phyloP scores from a whole-genome alignment of 2,797 vertebrate species.

The Hoplostethus mediterraneus region DNA sequence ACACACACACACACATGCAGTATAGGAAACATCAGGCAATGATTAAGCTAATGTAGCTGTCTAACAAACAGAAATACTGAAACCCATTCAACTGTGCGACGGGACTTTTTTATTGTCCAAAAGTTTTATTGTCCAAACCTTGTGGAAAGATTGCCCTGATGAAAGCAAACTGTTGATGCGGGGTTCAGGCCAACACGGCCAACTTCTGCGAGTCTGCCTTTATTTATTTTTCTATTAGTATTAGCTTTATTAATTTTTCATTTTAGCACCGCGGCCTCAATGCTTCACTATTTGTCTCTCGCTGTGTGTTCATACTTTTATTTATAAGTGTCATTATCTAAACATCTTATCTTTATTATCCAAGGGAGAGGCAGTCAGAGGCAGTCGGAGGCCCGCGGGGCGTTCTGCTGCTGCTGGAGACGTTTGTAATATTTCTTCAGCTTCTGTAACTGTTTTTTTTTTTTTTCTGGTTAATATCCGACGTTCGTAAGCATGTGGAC shows the following conservation, averaged over 20 bases:
- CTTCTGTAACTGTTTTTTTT: slow-evolving; percentile 19
- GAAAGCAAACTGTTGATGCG: slow-evolving; percentile 76
- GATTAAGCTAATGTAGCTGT: slow-evolving; percentile 72
- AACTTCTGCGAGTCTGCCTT: slow-evolving; percentile 56
- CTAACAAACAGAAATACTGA: slow-evolving; percentile 69
- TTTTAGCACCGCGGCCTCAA: slow-evolving; percentile 46
- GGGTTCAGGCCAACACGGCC: slow-evolving; percentile 69
- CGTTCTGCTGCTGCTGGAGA: slow-evolving; percentile 44
- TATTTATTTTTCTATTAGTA: slow-evolving; percentile 67
- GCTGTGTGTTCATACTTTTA: slow-evolving; percentile 41
- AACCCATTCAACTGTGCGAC: slow-evolving; percentile 67
- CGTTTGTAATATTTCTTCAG: slow-evolving; percentile 14
- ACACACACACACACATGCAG: slow-evolving; percentile 11
- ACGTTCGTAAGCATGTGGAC: neutral
- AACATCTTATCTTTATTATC: slow-evolving; percentile 64
- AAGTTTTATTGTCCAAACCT: slow-evolving; percentile 69
- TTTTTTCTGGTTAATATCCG: neutral
- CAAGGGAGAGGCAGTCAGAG: slow-evolving; percentile 3
- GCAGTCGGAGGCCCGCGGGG: slow-evolving; percentile 18
- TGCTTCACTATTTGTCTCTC: slow-evolving; percentile 45
- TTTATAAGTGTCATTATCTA: slow-evolving; percentile 58
- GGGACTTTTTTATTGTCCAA: slow-evolving; percentile 64
- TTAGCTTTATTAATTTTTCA: slow-evolving; percentile 60
- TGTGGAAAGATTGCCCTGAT: slow-evolving; percentile 67
- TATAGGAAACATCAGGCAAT: slow-evolving; percentile 67